Conservation (phyloP, 2,113 vertebrate genomes). For the Shinisaurus crocodilurus region DNA sequence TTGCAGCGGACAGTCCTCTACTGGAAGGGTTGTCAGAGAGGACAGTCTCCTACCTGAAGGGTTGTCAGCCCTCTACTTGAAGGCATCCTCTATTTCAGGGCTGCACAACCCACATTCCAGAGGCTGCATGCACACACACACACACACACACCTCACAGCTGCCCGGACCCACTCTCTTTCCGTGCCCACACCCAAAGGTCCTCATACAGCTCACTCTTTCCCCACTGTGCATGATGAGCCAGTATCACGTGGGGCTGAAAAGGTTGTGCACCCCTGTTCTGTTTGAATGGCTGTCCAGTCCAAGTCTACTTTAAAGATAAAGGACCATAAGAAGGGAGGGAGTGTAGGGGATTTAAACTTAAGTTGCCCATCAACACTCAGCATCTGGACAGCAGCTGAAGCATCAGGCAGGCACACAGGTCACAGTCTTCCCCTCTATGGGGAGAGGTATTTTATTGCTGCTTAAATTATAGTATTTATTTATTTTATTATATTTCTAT, state of each 20-base stretch:
- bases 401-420: neutral
- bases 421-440: neutral
- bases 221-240: no score
- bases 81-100: neutral
- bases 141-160: no score
- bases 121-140: no score
- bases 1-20: no score
- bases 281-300: neutral
- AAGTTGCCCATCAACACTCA: neutral
- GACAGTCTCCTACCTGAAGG: no score
- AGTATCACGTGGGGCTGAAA: no score
- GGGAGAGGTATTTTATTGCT: neutral
- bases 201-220: no score
- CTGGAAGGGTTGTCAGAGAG: no score
- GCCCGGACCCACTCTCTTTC: no score
- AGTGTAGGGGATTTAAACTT: neutral
- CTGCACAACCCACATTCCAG: neutral
- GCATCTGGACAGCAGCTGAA: neutral
- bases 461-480: neutral
- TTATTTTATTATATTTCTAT: no score
- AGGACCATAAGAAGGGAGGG: neutral
- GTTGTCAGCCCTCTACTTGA: neutral
- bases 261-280: neutral
- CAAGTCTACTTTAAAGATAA: neutral
- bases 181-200: no score